Evolutionary conservation across 2,113 vertebrate genomes (phyloP).

Genomic region (Notothenia coriiceps): DNA sequence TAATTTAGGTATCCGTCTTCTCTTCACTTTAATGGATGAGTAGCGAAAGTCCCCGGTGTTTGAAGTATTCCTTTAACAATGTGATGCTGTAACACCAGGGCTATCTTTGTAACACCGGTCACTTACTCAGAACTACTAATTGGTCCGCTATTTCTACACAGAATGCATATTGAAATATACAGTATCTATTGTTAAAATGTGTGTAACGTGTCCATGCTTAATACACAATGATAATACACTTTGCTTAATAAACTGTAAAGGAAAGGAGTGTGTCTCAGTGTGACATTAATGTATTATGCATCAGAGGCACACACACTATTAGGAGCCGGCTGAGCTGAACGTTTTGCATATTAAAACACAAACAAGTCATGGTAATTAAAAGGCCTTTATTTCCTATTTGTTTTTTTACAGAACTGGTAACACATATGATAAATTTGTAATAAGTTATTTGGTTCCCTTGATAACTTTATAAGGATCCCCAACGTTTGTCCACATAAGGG

Average conservation of each 20-base stretch:
- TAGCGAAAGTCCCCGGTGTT: neutral
- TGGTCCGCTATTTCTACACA: neutral
- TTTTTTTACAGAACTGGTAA: conserved; percentile 87
- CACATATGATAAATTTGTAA: conserved; percentile 87
- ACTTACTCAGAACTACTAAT: conserved; percentile 8
- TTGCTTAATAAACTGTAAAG: conserved; percentile 61
- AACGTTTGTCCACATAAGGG: conserved; percentile 82
- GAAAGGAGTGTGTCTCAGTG: conserved; percentile 7
- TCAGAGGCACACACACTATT: conserved; percentile 9
- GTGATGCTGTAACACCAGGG: neutral
- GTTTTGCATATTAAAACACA: conserved; percentile 53
- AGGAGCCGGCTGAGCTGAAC: neutral
- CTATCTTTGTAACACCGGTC: conserved; percentile 14
- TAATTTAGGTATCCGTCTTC: conserved; percentile 19
- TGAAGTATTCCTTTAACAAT: conserved; percentile 24
- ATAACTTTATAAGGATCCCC: conserved; percentile 84
- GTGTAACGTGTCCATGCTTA: conserved; percentile 32
- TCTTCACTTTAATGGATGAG: neutral
- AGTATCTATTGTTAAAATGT: conserved; percentile 13
- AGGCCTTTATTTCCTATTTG: conserved; percentile 88
- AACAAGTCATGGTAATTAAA: conserved; percentile 81
- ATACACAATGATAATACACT: conserved; percentile 42
- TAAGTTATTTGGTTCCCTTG: conserved; percentile 88
- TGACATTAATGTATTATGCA: conserved; percentile 15
- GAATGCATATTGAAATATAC: conserved; percentile 26